A percentile compares a stretch with the other conserved stretches of the same genome.
These are phyloP conservation scores for Chloropsis cyanopogon DNA, from an alignment of 2,113 vertebrate genomes.

Conservation along the genomic window DNA sequence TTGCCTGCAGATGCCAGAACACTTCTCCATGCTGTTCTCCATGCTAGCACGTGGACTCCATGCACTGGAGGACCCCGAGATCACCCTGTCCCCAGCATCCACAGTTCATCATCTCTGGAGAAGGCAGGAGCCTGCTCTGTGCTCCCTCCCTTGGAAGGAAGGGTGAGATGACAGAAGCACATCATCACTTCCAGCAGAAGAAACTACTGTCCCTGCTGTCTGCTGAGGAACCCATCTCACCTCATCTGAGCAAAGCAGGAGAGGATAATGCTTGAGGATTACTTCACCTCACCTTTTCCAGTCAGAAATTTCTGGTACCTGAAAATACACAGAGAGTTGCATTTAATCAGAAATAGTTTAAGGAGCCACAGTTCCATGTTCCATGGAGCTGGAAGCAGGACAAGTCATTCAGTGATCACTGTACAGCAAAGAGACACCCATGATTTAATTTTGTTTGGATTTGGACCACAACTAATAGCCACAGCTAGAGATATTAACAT, in stretches of 20 bases:
- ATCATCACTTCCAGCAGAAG: slow-evolving; percentile 8
- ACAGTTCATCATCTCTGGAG: neutral
- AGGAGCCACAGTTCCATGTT: neutral
- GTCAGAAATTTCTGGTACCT: slow-evolving; percentile 11
- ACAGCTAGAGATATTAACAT: neutral
- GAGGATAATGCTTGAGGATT: neutral
- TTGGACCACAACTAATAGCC: neutral
- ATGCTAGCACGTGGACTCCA: neutral
- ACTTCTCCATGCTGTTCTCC: neutral
- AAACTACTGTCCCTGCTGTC: slow-evolving; percentile 30
- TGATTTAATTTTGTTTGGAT: neutral
- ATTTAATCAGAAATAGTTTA: neutral
- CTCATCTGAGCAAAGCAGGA: slow-evolving; percentile 44
- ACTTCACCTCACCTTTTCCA: neutral
- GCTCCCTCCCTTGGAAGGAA: neutral
- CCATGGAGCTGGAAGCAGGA: neutral
- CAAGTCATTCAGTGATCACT: neutral
- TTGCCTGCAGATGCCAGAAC: neutral
- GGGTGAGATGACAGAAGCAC: neutral
- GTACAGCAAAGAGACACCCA: neutral
- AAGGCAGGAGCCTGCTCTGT: neutral
- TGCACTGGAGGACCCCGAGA: fast-evolving
- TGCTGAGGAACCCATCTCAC: slow-evolving; percentile 39
- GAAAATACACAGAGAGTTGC: neutral
- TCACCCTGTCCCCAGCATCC: neutral